Base-by-base conservation (phyloP, 1,140 invertebrate genomes). In the Musca domestica region DNA sequence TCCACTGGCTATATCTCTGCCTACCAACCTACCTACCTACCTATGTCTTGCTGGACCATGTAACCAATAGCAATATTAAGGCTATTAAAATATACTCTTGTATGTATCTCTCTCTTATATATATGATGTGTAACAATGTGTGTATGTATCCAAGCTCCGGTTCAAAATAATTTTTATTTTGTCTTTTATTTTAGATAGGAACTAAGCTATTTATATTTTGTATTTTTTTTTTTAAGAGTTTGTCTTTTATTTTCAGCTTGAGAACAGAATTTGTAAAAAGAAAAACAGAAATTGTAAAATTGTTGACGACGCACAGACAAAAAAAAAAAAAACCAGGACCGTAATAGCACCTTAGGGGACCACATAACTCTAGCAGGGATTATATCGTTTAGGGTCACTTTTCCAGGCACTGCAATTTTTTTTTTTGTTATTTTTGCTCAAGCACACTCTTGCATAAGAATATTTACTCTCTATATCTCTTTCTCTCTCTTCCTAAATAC, bases 191-290 rank as follows among this genome's bases (percentile, higher is more conserved):
- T 30, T 30, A 4, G 27, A 4, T 30, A 30, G 34, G 10, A 2
- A 5, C 6, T 58, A 41, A 48, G 27, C 30, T 30, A 72, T 72
- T 52, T 64, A 51, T 51, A 68, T 71, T 46, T 70, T 51, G 68
- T 49, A 66, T 66, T 71, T 70, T 70, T 49, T 61, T 71, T 72
- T 70, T 72, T 73, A 73, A 71, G 67, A 69, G 61, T 66, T 69
- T 20, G 34, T 74, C 70, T 58, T 74, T 73, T 74, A 73, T 64
- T 73, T 74, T 74, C 73, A 74, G 73, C 72, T 46, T 17, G 67
- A 72, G 27, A 69, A 51, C 58, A 69, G 68, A 70, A 58, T 51
- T 66, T 69, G 27, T 58, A 34, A 61, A 51, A n/a, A n/a, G 47
- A 48, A 48, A 9, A 48, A 30, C 17, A 48, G 1, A 46, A 46